Conservation (phyloP, 2,797 vertebrate species). For the Monodelphis domestica region DNA sequence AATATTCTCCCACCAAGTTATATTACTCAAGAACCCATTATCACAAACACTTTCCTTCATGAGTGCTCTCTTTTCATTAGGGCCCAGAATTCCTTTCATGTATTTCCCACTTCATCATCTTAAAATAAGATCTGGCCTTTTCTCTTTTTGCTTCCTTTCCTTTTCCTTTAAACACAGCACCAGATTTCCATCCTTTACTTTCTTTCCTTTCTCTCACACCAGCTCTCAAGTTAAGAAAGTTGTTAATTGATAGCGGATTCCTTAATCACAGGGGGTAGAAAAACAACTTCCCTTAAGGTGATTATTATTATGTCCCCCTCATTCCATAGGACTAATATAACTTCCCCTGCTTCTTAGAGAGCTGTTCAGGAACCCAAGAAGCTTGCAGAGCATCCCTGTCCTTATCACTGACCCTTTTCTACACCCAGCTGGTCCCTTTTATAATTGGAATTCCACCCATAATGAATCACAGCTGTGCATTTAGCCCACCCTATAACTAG, state of each 20-base stretch:
- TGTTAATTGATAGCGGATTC: neutral
- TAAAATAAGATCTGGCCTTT: neutral
- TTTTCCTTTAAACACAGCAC: fast-evolving
- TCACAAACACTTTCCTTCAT: neutral
- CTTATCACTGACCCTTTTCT: constrained; percentile 57
- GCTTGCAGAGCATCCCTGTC: neutral
- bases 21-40: neutral
- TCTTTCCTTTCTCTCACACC: neutral
- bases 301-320: neutral
- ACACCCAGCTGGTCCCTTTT: constrained; percentile 26
- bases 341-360: neutral
- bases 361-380: neutral
- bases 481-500: neutral
- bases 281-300: neutral
- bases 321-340: neutral
- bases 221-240: neutral
- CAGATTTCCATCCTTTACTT: neutral
- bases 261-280: neutral
- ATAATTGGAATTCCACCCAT: constrained; percentile 24
- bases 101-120: neutral
- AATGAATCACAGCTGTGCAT: constrained; percentile 52
- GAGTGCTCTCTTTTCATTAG: neutral
- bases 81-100: neutral
- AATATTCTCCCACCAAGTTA: neutral
- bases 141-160: neutral